These are phyloP conservation scores for Acanthosepion pharaonis DNA, from an alignment of 2,888 invertebrate genomes.

Conservation along the genomic window DNA sequence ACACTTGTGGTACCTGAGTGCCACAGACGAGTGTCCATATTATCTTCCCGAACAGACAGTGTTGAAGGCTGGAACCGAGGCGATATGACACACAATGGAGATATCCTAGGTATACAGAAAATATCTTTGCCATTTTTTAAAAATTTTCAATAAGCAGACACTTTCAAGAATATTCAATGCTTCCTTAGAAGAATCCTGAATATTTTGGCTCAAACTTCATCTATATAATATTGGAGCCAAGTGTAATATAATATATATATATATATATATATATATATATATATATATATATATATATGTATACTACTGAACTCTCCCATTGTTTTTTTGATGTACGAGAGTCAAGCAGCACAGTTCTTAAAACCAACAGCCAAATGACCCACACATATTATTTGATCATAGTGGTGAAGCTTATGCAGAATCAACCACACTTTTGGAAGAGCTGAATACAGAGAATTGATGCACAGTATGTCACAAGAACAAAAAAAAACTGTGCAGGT, in stretches of 20 bases:
- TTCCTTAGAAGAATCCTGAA: not conserved
- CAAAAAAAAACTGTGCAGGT: too few relatives aligned
- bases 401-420: too few relatives aligned
- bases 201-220: not conserved
- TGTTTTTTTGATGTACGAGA: too few relatives aligned
- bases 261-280: too few relatives aligned
- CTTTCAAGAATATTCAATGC: not conserved
- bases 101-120: slow-evolving; percentile 33
- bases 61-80: slow-evolving; percentile 6
- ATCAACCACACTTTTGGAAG: too few relatives aligned
- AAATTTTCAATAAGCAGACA: not conserved
- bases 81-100: not conserved
- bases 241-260: not conserved
- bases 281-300: too few relatives aligned
- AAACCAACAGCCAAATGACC: too few relatives aligned
- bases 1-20: slow-evolving; percentile 20
- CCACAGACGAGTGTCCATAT: not conserved
- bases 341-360: too few relatives aligned
- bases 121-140: not conserved
- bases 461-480: too few relatives aligned
- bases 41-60: slow-evolving; percentile 23
- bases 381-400: too few relatives aligned
- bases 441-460: too few relatives aligned
- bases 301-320: too few relatives aligned
- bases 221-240: not conserved